Evolutionary conservation across 2,113 vertebrate species (phyloP).

Genomic region (Centropus bengalensis): DNA sequence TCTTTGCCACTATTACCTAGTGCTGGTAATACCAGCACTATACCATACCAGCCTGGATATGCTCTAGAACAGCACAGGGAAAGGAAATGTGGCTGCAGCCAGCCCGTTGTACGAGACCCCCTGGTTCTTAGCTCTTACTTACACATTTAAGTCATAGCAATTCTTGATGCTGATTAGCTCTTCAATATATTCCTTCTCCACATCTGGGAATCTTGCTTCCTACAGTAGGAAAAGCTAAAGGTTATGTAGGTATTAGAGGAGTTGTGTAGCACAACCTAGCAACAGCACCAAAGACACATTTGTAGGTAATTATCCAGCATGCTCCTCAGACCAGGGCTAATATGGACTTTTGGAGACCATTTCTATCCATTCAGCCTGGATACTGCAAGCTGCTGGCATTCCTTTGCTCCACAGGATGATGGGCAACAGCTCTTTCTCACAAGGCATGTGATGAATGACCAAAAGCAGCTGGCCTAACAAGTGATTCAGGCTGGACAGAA

Average conservation of each 20-base stretch:
- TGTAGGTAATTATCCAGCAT: not conserved
- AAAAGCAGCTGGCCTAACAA: rapidly evolving
- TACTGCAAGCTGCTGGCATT: not conserved
- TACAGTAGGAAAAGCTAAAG: constrained; percentile 49
- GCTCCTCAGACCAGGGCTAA: not conserved
- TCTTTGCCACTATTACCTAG: not conserved
- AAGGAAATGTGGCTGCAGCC: not conserved
- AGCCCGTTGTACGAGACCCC: not conserved
- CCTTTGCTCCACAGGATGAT: not conserved
- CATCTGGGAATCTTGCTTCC: constrained; percentile 84
- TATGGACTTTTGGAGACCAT: not conserved
- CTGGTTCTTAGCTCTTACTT: constrained; percentile 45
- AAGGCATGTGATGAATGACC: not conserved
- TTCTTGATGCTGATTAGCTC: constrained; percentile 80
- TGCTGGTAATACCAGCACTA: too few species aligned
- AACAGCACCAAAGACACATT: not conserved
- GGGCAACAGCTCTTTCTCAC: not conserved
- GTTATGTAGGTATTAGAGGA: not conserved
- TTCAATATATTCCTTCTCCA: constrained; percentile 77
- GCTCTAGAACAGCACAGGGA: not conserved
- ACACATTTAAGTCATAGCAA: constrained; percentile 83
- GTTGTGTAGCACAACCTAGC: not conserved
- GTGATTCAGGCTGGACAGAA: not conserved
- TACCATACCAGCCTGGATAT: not conserved
- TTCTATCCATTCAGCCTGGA: not conserved